Base-by-base conservation (phyloP, 1,140 invertebrate genomes). In the Cotesia vestalis region DNA sequence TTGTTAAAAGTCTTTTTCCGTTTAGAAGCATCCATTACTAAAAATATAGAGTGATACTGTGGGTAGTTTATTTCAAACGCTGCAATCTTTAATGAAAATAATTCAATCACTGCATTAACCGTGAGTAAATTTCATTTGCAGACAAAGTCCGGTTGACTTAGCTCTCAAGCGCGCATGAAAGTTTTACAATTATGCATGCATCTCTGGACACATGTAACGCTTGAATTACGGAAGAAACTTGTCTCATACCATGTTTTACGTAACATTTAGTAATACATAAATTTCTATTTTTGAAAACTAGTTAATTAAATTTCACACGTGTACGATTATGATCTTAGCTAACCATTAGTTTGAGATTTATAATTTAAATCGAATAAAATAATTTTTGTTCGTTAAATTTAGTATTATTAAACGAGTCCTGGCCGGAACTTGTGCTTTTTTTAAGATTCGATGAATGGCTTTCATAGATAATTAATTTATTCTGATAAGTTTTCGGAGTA, bases 141-240 rank as follows among this genome's bases (percentile, higher is more conserved):
- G 12, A 4, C 53, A 9, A 55, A 55, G 53, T 55, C 53, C 53
- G 12, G 14, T 55, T n/a, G 53, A 55, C 53, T 55, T 55, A 8
- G n/a, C 12, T 55, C 53, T 55, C 53, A 55, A 55, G 9, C 53
- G 53, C 8, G 9, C n/a, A n/a, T 17, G 53, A 55, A 55, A 55
- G 12, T 55, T 17, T n/a, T 6, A n/a, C 12, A n/a, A 55, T 55
- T 55, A 55, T 55, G 53, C 12, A 55, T 55, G 53, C 53, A 55
- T 55, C 53, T 55, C 53, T 55, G 53, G 53, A 55, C 53, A 55
- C 53, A 55, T 17, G n/a, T 55, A 55, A 55, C 53, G 12, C 17
- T 55, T 55, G 53, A 14, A 55, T 14, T 14, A 55, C n/a, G 53
- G 14, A 55, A 55, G 4, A 55, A 17, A 14, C 53, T 55, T 55